Conservation (phyloP, 2,113 vertebrate species). For the Drymodes brunneopygia region DNA sequence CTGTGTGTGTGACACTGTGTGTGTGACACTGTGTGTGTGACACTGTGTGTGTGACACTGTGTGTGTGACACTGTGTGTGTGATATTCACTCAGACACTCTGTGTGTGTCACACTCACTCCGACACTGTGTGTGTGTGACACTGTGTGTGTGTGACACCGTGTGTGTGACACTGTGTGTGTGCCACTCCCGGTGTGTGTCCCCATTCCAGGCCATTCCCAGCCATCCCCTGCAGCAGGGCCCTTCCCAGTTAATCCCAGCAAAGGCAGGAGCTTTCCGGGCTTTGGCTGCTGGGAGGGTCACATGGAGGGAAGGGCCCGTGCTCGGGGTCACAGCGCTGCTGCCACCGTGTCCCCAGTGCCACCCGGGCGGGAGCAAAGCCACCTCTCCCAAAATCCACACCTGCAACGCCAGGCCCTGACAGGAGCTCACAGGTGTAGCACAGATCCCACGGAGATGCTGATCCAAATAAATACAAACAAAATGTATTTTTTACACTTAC, state of each 20-base stretch:
- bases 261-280: not conserved
- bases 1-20: not conserved
- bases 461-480: not conserved
- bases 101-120: not conserved
- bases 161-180: not conserved
- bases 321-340: not conserved
- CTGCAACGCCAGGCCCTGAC: too few species aligned
- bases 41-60: not conserved
- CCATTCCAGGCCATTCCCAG: not conserved
- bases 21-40: not conserved
- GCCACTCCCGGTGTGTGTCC: not conserved
- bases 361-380: too few species aligned
- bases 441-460: not conserved
- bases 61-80: not conserved
- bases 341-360: not conserved
- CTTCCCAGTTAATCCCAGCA: not conserved
- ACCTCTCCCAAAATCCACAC: too few species aligned
- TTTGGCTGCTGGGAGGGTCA: not conserved
- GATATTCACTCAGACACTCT: not conserved
- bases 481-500: fast-evolving
- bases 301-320: not conserved
- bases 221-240: not conserved
- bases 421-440: fast-evolving
- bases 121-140: not conserved
- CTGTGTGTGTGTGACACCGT: not conserved